Evolutionary conservation across 2,797 vertebrate genomes (phyloP).

Genomic region (Ptychobarbus kaznakovi): DNA sequence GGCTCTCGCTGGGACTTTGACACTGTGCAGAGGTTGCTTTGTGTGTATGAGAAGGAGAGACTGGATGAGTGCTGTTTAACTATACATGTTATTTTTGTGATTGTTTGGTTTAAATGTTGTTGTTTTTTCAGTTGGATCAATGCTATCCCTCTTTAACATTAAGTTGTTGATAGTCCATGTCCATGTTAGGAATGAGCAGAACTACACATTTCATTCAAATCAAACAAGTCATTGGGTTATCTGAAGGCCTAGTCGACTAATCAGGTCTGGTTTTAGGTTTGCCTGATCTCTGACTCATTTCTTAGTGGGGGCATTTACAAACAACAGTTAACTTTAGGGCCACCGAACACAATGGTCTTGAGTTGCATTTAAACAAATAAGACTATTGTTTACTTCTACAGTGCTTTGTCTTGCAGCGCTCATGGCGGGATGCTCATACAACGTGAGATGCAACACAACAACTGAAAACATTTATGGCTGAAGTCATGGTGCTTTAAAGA

Average conservation of each 20-base stretch:
- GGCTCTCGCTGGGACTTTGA: constrained; percentile 45
- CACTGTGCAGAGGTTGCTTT: constrained; percentile 35
- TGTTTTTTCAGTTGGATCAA: neutral
- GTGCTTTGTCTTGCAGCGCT: neutral
- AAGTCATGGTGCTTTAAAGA: neutral
- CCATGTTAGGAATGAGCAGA: neutral
- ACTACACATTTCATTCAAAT: neutral
- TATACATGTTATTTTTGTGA: neutral
- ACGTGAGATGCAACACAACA: neutral
- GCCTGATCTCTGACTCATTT: neutral
- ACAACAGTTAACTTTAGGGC: neutral
- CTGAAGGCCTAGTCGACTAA: neutral
- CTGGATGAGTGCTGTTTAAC: neutral
- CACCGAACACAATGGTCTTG: neutral
- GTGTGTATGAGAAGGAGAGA: neutral
- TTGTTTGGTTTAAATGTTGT: neutral
- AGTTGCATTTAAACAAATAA: neutral
- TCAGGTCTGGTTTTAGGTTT: neutral
- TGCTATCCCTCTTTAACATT: neutral
- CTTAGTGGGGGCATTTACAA: no score
- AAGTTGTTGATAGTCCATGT: neutral
- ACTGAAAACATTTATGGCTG: neutral
- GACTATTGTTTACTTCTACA: neutral
- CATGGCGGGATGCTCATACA: neutral
- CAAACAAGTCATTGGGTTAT: no score